Evolutionary conservation across 2,113 vertebrate species (phyloP), one percentile per base, ranked within the genome.

Genomic region (Trochalopteron elliotii): DNA sequence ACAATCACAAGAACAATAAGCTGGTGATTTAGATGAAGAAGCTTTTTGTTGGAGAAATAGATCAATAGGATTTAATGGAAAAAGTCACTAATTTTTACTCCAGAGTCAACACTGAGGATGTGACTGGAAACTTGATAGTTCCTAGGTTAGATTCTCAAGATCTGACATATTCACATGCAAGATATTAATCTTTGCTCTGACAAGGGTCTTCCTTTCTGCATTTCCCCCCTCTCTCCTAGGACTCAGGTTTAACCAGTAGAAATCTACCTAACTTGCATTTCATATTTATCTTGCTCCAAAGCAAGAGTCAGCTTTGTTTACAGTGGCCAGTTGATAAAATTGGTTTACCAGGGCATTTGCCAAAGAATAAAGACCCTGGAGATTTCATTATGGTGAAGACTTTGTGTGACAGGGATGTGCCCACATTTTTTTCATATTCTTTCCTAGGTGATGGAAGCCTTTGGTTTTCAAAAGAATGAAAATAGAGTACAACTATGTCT

Each of bases 51-150:
- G 52, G 69, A 90, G 93, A 78, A 94, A 92, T 79, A 90, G 80
- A 93, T 96, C 93, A 94, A 93, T 84, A 75, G 69, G 57, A 83
- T 89, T 92, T 94, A 87, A 92, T 93, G 83, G 88, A 21, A 93
- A 75, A 90, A 96, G 65, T 94, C 80, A 94, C 86, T 93, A 53
- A 90, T 95, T 95, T 96, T 95, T 93, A 84, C 88, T 94, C 77
- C 76, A 79, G 86, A 90, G 92, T 90, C 91, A 93, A 89, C 37
- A 35, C 44, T 95, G 83, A 96, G 89, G 88, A 96, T 86, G 90
- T 96, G 92, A 96, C 72, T 92, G 83, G 93, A 96, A 95, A 95
- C 52, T 60, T 25, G 21, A 96, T 93, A 92, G 76, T 83, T 93
- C 53, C 76, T 90, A 31, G 15, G 10, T 30, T 90, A 64, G 60